Evolutionary conservation across 1,140 invertebrate species (phyloP).

Genomic region (Aphelenchoides fujianensis): DNA sequence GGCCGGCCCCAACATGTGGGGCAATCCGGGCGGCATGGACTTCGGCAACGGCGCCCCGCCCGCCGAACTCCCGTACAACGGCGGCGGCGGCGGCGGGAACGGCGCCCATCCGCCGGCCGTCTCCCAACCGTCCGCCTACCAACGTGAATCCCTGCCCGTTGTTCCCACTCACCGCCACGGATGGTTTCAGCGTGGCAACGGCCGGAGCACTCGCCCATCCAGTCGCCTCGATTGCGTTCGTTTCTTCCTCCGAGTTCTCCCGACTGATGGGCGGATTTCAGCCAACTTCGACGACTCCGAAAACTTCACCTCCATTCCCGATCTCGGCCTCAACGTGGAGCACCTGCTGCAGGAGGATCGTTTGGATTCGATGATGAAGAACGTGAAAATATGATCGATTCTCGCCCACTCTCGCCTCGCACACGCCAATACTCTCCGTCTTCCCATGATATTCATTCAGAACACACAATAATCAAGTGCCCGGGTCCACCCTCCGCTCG

Average conservation of each 20-base stretch:
- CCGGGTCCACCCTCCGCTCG: too few species aligned
- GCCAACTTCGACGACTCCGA: not conserved
- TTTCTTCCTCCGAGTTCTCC: not conserved
- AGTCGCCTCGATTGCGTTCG: not conserved
- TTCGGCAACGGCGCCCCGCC: not conserved
- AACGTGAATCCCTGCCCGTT: too few species aligned
- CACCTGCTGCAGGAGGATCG: not conserved
- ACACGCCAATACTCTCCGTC: not conserved
- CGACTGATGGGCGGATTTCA: not conserved
- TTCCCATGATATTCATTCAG: not conserved
- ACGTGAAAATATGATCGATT: not conserved
- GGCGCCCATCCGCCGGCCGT: too few species aligned
- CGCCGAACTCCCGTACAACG: not conserved
- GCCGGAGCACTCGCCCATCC: not conserved
- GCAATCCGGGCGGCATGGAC: not conserved
- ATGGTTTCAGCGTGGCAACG: not conserved
- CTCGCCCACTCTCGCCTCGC: too few species aligned
- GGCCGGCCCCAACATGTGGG: not conserved
- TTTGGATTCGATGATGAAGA: not conserved
- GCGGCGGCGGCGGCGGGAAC: not conserved
- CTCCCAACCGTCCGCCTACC: too few species aligned
- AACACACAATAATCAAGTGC: constrained; percentile 2
- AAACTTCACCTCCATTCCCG: not conserved
- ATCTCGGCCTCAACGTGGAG: not conserved
- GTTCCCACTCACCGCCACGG: too few species aligned